phyloP scores from a whole-genome alignment of 2,113 vertebrate species.

The Chrysochloris asiatica region DNA sequence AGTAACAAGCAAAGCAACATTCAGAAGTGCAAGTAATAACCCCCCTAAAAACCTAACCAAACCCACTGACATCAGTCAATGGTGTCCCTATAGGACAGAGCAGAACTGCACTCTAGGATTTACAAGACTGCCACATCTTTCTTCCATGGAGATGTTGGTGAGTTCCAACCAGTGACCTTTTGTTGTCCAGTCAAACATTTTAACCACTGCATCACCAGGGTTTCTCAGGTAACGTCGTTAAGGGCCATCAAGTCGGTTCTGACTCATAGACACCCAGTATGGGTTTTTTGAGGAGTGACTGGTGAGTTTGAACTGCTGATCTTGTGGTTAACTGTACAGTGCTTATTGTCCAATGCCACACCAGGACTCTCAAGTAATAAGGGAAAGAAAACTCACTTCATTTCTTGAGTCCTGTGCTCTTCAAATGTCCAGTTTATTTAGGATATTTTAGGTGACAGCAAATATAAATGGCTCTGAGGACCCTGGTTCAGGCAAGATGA shows the following conservation, averaged over 20 bases:
- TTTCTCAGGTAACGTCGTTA: too few relatives aligned
- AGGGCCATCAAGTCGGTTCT: too few relatives aligned
- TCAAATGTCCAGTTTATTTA: background rate
- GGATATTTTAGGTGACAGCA: background rate
- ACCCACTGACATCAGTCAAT: background rate
- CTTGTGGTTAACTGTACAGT: background rate
- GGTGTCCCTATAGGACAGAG: background rate
- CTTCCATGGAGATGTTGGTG: too few relatives aligned
- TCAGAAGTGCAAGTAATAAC: too few relatives aligned
- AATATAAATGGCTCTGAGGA: constrained; percentile 34
- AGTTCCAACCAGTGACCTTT: too few relatives aligned
- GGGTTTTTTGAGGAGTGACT: too few relatives aligned
- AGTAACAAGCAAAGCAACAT: too few relatives aligned
- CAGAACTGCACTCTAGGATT: background rate
- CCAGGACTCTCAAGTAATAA: background rate
- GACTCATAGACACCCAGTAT: too few relatives aligned
- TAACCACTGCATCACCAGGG: too few relatives aligned
- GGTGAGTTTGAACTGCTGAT: too few relatives aligned
- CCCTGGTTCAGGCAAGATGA: background rate
- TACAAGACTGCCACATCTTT: background rate
- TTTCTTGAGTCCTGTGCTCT: background rate
- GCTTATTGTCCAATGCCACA: background rate
- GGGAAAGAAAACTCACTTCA: constrained; percentile 15
- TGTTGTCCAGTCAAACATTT: too few relatives aligned
- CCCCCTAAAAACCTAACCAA: too few relatives aligned